Base-by-base conservation (phyloP, 2,113 vertebrate genomes). In the Litocranius walleri region DNA sequence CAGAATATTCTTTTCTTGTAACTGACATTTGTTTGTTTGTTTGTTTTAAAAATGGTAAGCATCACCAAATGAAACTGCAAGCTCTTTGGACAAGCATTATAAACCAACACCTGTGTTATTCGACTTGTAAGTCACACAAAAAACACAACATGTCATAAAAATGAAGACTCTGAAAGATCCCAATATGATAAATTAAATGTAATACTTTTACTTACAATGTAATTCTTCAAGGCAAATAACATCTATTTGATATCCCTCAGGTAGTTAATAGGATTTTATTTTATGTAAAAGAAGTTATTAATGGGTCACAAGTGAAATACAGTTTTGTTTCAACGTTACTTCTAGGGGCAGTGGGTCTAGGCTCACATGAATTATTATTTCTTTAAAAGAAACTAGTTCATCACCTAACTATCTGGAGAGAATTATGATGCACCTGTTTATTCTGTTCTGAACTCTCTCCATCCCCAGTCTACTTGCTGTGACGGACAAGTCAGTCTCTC, bases 281-380 rank as follows among this genome's bases (percentile, higher is more conserved):
- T 92, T 85, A 81, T 59, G 56, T 56, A 93, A 67, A 80, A 95
- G 52, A 92, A 89, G 77, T 36, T 86, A 90, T 29, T 57, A 95
- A 88, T 43, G 43, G 52, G 23, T 92, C 23, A 80, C 33, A 87
- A 81, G 21, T 93, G 9, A 94, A 83, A 81, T 0, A 62, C 27
- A 52, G 23, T 61, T 91, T 50, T 56, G 62, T 88, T 89, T 91
- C 33, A 83, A 12, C 33, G 78, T 19, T 94, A 45, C 80, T 94
- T 94, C 30, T 30, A 7, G 29, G 29, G 74, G 15, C 29, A 54
- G 4, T 16, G 15, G 54, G 33, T 36, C 67, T 1, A 21, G 43
- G 78, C 19, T 95, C 36, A 27, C 8, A 12, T 8, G 67, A 94
- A 40, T 78, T 40, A 90, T 25, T 71, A 43, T 93, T 95, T 95